Evolutionary conservation across 2,797 vertebrate genomes (phyloP), one percentile per base, ranked within the genome.

Genomic region (Epinephelus coioides): DNA sequence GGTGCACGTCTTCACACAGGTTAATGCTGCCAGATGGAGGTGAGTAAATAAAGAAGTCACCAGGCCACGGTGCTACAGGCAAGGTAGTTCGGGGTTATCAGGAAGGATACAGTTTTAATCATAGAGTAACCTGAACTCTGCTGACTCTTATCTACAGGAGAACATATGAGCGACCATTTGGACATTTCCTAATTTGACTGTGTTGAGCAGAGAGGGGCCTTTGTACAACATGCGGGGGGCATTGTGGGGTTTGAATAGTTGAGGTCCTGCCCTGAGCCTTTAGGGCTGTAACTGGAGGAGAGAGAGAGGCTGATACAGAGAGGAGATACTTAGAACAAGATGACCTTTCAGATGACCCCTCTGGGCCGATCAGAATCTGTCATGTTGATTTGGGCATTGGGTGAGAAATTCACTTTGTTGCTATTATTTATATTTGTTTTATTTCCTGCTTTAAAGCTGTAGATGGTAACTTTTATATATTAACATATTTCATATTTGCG

Each of bases 121-220:
- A 76, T 23, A 78, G 91, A 82, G 93, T 92, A 93, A 95, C 89
- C 89, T 85, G 92, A 94, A 91, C 90, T 91, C 83, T 60, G 71
- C 47, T 23, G 54, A 67, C 69, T 84, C 90, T 94, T 93, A 94
- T 94, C 94, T 91, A 74, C 73, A 75, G 79, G 60, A 82, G 79
- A 92, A 94, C 93, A 91, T 92, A 90, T 91, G 91, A 95, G 92
- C 92, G 88, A 86, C 92, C 93, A 94, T 90, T 94, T 83, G 90
- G 91, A 94, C 88, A 88, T 92, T 91, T 93, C 90, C 92, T 92
- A 88, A 91, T 91, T 78, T 90, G 87, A 82, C 87, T 62, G 81
- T 67, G 88, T 83, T 78, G 90, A 90, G 90, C 83, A 91, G 84
- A 92, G 91, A 89, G 81, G 81, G 85, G 70, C 81, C 84, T 93